phyloP scores from a whole-genome alignment of 2,888 invertebrate genomes.

The Thymelicus acteon region DNA sequence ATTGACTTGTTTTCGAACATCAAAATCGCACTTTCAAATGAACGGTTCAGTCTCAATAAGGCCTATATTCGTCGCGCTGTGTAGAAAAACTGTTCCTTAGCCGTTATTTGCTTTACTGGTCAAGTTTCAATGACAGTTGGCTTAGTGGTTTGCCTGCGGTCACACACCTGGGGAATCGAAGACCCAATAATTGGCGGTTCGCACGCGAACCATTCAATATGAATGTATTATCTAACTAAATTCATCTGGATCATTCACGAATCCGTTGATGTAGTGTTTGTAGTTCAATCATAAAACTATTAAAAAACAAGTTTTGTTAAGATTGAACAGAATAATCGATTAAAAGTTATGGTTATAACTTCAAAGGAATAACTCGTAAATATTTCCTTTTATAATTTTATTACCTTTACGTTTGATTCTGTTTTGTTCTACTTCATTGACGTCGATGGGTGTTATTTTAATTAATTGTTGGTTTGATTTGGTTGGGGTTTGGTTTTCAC shows the following conservation, averaged over 20 bases:
- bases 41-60: neutral
- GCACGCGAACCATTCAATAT: slow-evolving; percentile 53
- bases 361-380: slow-evolving; percentile 52
- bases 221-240: slow-evolving; percentile 20
- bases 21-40: too few species aligned
- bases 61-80: neutral
- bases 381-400: slow-evolving; percentile 53
- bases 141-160: slow-evolving; percentile 29
- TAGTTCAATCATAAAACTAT: slow-evolving; percentile 51
- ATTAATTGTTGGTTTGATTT: slow-evolving; percentile 14
- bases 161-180: slow-evolving; percentile 31
- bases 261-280: slow-evolving; percentile 49
- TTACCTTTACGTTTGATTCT: slow-evolving; percentile 36
- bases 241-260: slow-evolving; percentile 50
- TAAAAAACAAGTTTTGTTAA: slow-evolving; percentile 46
- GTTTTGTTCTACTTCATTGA: slow-evolving; percentile 26
- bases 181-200: slow-evolving; percentile 43
- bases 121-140: slow-evolving; percentile 35
- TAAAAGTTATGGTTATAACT: slow-evolving; percentile 44
- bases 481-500: neutral
- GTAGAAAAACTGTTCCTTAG: slow-evolving; percentile 24
- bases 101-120: slow-evolving; percentile 32
- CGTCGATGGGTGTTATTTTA: slow-evolving; percentile 16
- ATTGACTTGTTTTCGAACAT: too few species aligned
- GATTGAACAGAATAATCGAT: slow-evolving; percentile 25